Percentiles rank a stretch among this genome's conserved stretches.
Conservation (phyloP, 2,888 invertebrate species). For the Vanessa cardui region DNA sequence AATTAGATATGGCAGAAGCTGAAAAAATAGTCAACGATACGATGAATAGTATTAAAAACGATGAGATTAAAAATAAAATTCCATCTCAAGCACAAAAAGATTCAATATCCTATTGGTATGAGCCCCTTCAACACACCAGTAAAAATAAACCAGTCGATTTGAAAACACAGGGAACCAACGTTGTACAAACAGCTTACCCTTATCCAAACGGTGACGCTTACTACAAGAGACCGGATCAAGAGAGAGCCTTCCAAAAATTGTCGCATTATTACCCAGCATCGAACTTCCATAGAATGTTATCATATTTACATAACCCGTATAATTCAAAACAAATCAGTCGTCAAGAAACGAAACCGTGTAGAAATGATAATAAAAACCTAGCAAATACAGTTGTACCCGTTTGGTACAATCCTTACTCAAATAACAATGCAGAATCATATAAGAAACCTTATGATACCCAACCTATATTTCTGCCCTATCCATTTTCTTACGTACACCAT, state of each 20-base stretch:
- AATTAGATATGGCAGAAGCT: constrained; percentile 54
- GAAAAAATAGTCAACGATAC: constrained; percentile 47
- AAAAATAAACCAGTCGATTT: constrained; percentile 46
- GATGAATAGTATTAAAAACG: constrained; percentile 27
- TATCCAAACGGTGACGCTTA: constrained; percentile 42
- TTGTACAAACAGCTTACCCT: constrained; percentile 37
- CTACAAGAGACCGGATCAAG: constrained; percentile 48
- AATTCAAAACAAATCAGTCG: constrained; percentile 19
- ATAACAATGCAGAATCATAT: neutral
- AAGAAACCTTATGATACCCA: constrained; percentile 44
- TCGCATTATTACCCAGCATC: constrained; percentile 64
- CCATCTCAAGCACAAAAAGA: constrained; percentile 29
- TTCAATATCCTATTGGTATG: constrained; percentile 57
- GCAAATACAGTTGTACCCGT: constrained; percentile 30
- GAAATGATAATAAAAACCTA: constrained; percentile 33
- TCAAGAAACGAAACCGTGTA: constrained; percentile 35
- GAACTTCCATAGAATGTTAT: constrained; percentile 55
- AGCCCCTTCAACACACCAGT: constrained; percentile 48
- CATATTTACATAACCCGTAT: constrained; percentile 51
- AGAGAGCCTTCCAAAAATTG: constrained; percentile 52
- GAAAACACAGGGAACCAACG: constrained; percentile 43
- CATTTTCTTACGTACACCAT: constrained; percentile 56
- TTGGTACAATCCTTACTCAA: constrained; percentile 23
- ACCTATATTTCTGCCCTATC: constrained; percentile 57
- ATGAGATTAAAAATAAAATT: constrained; percentile 18